A percentile compares a stretch with the other conserved stretches of the same genome.
These are phyloP conservation scores for Diprion similis DNA, from an alignment of 1,140 invertebrate species.

Conservation along the genomic window DNA sequence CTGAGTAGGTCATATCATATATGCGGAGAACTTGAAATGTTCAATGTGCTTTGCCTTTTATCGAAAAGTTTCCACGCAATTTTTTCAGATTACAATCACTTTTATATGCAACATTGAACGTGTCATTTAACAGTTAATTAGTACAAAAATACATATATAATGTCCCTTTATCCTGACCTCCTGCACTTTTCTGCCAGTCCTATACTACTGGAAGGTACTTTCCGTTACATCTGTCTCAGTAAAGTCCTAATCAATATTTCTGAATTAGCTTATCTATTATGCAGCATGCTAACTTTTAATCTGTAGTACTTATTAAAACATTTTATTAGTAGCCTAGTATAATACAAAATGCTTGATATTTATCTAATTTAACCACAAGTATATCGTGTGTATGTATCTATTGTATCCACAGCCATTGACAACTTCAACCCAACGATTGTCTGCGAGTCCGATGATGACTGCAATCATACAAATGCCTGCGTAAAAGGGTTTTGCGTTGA, in stretches of 20 bases:
- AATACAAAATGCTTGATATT: slow-evolving; percentile 33
- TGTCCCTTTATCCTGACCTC: slow-evolving; percentile 1
- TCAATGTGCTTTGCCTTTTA: slow-evolving; percentile 3
- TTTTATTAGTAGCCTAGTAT: slow-evolving; percentile 31
- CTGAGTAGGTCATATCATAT: slow-evolving; percentile 7
- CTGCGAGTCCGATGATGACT: slow-evolving; percentile 71
- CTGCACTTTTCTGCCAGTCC: slow-evolving; percentile 12
- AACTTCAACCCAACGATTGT: slow-evolving; percentile 55
- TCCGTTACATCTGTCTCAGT: slow-evolving; percentile 62
- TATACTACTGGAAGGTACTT: slow-evolving; percentile 41
- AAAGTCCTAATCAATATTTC: slow-evolving; percentile 43
- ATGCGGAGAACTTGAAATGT: slow-evolving; percentile 5
- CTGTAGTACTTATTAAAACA: slow-evolving; percentile 31
- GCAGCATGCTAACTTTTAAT: slow-evolving; percentile 42
- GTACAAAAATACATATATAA: slow-evolving; percentile 12
- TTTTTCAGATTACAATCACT: background rate
- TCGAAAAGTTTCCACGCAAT: background rate
- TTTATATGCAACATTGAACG: background rate
- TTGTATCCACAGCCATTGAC: slow-evolving; percentile 61
- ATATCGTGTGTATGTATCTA: slow-evolving; percentile 56
- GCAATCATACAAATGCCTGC: slow-evolving; percentile 71
- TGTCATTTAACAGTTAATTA: slow-evolving; percentile 1
- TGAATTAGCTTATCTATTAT: slow-evolving; percentile 35
- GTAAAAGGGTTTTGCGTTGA: slow-evolving; percentile 70
- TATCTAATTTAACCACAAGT: slow-evolving; percentile 32